These are phyloP conservation scores for Gnatocerus cornutus DNA, from an alignment of 2,888 invertebrate genomes.

Conservation along the genomic window DNA sequence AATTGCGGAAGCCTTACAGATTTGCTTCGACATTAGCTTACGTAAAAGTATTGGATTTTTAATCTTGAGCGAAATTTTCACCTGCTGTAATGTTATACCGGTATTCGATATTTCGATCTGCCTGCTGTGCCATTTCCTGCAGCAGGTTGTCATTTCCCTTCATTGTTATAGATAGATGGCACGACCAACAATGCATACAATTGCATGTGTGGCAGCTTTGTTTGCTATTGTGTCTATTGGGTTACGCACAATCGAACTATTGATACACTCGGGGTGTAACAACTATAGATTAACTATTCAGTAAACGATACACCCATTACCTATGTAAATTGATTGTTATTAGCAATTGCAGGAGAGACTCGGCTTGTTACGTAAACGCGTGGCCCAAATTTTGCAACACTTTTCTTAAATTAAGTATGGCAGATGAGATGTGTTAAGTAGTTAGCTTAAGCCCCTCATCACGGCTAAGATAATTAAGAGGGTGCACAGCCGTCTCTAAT, in stretches of 20 bases:
- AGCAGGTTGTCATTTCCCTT: constrained; percentile 65
- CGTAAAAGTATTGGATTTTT: constrained; percentile 10
- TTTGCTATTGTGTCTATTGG: constrained; percentile 67
- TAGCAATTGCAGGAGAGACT: constrained; percentile 59
- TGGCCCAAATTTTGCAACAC: too few relatives aligned
- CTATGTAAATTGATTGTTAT: constrained; percentile 69
- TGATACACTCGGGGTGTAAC: constrained; percentile 69
- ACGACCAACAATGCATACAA: constrained; percentile 67
- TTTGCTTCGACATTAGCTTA: constrained; percentile 1
- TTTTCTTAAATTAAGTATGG: too few relatives aligned
- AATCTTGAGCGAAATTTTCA: constrained; percentile 17
- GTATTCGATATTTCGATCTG: constrained; percentile 40
- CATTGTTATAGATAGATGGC: constrained; percentile 67
- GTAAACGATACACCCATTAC: constrained; percentile 70
- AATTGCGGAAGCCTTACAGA: constrained; percentile 66
- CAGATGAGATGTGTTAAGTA: constrained; percentile 1
- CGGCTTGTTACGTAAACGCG: constrained; percentile 42
- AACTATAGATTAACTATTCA: constrained; percentile 70
- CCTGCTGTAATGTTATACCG: constrained; percentile 1
- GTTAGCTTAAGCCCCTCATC: constrained; percentile 21
- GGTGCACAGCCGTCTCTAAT: constrained; percentile 46
- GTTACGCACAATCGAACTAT: constrained; percentile 67
- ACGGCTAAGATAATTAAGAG: constrained; percentile 42
- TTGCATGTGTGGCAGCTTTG: constrained; percentile 68
- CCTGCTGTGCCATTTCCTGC: constrained; percentile 61